Evolutionary conservation across 1,140 invertebrate genomes (phyloP).

Genomic region (Eulimnadia texana): DNA sequence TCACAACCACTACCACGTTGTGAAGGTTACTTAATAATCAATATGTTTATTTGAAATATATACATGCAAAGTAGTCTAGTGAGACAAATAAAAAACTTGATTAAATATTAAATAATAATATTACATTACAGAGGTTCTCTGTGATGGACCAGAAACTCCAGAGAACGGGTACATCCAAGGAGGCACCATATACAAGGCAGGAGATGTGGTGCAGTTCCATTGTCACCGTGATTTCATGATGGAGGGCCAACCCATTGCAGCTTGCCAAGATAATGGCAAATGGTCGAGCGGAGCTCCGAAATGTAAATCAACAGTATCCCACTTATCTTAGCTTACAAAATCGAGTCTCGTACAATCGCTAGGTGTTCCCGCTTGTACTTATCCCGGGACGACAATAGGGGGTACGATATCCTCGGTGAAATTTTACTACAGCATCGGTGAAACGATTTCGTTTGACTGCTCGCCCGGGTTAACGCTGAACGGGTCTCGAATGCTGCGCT

Average conservation of each 20-base stretch:
- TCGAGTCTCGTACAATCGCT: constrained; percentile 8
- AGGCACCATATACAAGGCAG: constrained; percentile 53
- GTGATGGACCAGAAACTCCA: constrained; percentile 48
- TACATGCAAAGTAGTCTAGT: too few species aligned
- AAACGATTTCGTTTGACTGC: constrained; percentile 71
- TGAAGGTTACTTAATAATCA: too few species aligned
- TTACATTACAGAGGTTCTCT: constrained; percentile 50
- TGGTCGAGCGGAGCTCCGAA: constrained; percentile 71
- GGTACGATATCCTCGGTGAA: constrained; percentile 69
- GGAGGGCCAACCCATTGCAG: constrained; percentile 64
- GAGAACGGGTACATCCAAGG: constrained; percentile 60
- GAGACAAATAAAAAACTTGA: not conserved
- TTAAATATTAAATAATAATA: not conserved
- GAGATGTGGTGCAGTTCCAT: constrained; percentile 67
- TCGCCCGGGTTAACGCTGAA: constrained; percentile 54
- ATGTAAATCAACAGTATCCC: constrained; percentile 41
- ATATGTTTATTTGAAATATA: too few species aligned
- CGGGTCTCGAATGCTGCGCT: constrained; percentile 57
- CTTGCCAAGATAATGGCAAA: constrained; percentile 71
- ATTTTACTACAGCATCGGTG: constrained; percentile 70
- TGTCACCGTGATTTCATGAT: constrained; percentile 77
- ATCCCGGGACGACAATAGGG: constrained; percentile 67
- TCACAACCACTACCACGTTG: constrained; percentile 54
- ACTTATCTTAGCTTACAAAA: not conserved
- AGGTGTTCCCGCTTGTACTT: constrained; percentile 67